Base-by-base conservation (phyloP, 2,888 invertebrate species). In the Capitulum mitella region DNA sequence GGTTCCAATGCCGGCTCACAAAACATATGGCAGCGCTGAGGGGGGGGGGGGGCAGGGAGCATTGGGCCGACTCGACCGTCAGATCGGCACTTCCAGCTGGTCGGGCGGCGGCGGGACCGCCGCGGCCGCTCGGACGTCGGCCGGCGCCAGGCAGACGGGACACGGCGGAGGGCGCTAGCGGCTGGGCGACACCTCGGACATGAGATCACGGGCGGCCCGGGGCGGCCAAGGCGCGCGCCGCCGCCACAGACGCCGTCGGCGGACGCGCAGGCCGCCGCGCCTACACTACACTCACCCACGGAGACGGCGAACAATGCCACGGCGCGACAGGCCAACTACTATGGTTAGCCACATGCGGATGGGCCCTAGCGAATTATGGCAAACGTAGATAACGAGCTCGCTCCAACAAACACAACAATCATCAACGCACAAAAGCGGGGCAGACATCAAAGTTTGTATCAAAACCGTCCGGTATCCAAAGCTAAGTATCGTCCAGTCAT, bases 21-120 rank as follows among this genome's bases (percentile, higher is more conserved):
- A 32, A 12, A 61, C 29, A 70, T 70, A 70, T 70, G 70, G 70
- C 70, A 70, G 70, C 70, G 70, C 19, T 40, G 37, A 19, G 40
- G 37, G 40, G 37, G 40, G 26, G 64, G 34, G 34, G 64, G 64
- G 34, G n/a, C 3, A n/a, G 54, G 58, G 29, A 10, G 29, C 22
- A 29, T n/a, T 58, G 58, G 58, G 48, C 22, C 19, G 51, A 22
- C 51, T 22, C 5, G 19, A 14, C 14, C 58, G 51, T 8, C 64
- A 64, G 64, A 64, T 64, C 64, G 64, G 32, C 34, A 64, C 64
- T 64, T 32, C 34, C 64, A 34, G 64, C 64, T 29, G 58, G 58
- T 19, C 10, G 34, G 64, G 64, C 64, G 29, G 34, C 14, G 34
- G 32, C 29, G 32, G 64, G 64, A n/a, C n/a, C n/a, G n/a, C n/a